Conservation (phyloP, 1,140 invertebrate species). For the Prorops nasuta region DNA sequence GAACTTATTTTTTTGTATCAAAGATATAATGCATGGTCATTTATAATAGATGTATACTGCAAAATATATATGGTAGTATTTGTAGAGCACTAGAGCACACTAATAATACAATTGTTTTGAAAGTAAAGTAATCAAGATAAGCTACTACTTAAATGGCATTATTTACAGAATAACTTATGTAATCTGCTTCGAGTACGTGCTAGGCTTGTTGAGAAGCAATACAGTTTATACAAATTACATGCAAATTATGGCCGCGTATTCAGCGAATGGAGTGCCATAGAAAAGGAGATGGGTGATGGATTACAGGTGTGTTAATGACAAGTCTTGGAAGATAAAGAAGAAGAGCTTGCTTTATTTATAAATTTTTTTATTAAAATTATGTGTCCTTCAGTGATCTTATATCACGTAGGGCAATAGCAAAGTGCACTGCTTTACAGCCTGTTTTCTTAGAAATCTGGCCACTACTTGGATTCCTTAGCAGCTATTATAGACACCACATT, state of each 20-base stretch:
- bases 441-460: conserved; percentile 61
- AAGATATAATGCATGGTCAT: no score
- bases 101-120: conserved; percentile 15
- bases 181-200: conserved; percentile 61
- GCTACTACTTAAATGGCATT: conserved; percentile 28
- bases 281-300: conserved; percentile 80
- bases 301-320: conserved; percentile 61
- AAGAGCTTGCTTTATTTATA: no score
- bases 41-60: neutral
- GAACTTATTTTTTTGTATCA: neutral
- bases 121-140: conserved; percentile 5
- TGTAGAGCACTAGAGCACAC: conserved; percentile 4
- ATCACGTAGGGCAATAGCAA: conserved; percentile 19
- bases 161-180: conserved; percentile 54
- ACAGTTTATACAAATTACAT: conserved; percentile 79
- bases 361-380: conserved; percentile 1
- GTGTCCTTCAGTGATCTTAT: conserved; percentile 1
- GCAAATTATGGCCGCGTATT: conserved; percentile 80
- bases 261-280: conserved; percentile 83
- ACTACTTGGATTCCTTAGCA: conserved; percentile 76
- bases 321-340: no score
- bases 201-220: conserved; percentile 73
- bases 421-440: conserved; percentile 24
- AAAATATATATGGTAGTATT: neutral
- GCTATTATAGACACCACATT: conserved; percentile 73